Percentiles rank a stretch among this genome's conserved stretches.
phyloP scores from a whole-genome alignment of 2,113 vertebrate species.

The Mus musculus region GRCm39 chr10:117361001-117361500 shows the following conservation, averaged over 20 bases:
- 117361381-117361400: too few relatives aligned
- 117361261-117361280: constrained; percentile 6
- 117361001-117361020: not conserved
- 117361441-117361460: too few relatives aligned
- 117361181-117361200: not conserved
- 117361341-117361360: not conserved
- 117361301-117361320: not conserved
- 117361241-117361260: not conserved
- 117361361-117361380: too few relatives aligned
- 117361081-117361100: not conserved
- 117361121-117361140: not conserved
- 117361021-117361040: not conserved
- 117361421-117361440: too few relatives aligned
- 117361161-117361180: not conserved
- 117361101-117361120: not conserved
- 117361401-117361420: too few relatives aligned
- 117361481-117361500: too few relatives aligned
- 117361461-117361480: too few relatives aligned
- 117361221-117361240: not conserved
- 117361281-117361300: not conserved
- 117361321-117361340: not conserved
- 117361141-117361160: not conserved
- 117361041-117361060: not conserved
- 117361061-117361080: not conserved
- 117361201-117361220: not conserved